Evolutionary conservation across 1,140 invertebrate species (phyloP).

Genomic region (Drosophila eugracilis): DNA sequence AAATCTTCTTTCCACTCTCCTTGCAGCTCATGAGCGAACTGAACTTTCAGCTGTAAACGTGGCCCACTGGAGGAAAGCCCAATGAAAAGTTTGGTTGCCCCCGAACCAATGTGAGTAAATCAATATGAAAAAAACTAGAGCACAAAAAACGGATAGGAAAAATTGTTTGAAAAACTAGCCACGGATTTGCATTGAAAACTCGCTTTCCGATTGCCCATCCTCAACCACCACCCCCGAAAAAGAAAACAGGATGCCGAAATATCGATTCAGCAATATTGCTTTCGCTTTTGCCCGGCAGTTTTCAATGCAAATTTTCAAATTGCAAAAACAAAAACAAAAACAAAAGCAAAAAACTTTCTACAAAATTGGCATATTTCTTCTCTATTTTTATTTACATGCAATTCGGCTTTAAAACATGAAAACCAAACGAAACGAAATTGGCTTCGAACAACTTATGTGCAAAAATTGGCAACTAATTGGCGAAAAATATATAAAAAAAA

Average conservation of each 20-base stretch:
- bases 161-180: constrained; percentile 34
- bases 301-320: constrained; percentile 47
- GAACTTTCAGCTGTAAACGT: constrained; percentile 33
- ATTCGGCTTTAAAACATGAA: constrained; percentile 49
- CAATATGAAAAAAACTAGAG: constrained; percentile 7
- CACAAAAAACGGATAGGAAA: neutral
- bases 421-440: constrained; percentile 58
- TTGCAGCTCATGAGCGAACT: constrained; percentile 28
- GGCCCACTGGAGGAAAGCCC: constrained; percentile 55
- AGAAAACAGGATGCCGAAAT: neutral
- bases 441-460: constrained; percentile 39
- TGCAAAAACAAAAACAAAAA: constrained; percentile 20
- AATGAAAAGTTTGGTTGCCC: constrained; percentile 75
- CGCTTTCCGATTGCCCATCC: constrained; percentile 31
- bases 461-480: constrained; percentile 76
- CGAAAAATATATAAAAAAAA: constrained; percentile 42
- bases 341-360: constrained; percentile 32
- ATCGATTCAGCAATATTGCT: constrained; percentile 32
- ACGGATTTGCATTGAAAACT: constrained; percentile 53
- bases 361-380: constrained; percentile 39
- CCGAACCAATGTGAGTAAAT: constrained; percentile 65
- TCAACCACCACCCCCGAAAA: too few relatives aligned
- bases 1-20: constrained; percentile 4
- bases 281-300: constrained; percentile 37
- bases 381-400: constrained; percentile 67